phyloP scores from a whole-genome alignment of 1,140 invertebrate species.

The Coelopa frigida region DNA sequence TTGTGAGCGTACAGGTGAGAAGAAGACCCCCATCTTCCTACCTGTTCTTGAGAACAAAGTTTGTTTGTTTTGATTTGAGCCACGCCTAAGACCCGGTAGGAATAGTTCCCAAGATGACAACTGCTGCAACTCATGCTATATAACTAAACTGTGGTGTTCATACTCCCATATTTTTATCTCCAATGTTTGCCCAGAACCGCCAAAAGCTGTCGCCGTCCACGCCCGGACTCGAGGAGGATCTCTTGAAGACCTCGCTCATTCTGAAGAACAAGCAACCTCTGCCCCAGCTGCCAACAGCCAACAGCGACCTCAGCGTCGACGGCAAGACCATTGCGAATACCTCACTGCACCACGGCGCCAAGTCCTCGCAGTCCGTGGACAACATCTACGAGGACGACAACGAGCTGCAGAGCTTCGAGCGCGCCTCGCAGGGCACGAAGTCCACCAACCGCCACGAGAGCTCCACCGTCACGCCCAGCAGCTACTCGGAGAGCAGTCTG shows the following conservation, averaged over 20 bases:
- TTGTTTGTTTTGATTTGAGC: too few species aligned
- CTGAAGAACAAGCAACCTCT: constrained; percentile 42
- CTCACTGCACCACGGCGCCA: constrained; percentile 33
- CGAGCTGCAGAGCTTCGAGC: constrained; percentile 41
- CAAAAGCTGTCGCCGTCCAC: constrained; percentile 45
- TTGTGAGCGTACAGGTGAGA: constrained; percentile 52
- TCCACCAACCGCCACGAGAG: constrained; percentile 37
- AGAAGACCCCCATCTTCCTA: too few species aligned
- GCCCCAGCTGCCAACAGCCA: constrained; percentile 30
- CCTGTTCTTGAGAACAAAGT: too few species aligned
- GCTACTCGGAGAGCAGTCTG: constrained; percentile 41
- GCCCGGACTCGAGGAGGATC: constrained; percentile 37
- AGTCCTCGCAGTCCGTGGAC: constrained; percentile 26
- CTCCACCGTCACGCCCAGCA: constrained; percentile 40
- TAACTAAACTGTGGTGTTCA: too few species aligned
- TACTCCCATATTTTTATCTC: too few species aligned
- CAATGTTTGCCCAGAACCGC: constrained; percentile 43
- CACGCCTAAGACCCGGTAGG: too few species aligned
- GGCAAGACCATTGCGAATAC: constrained; percentile 27
- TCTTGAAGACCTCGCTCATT: constrained; percentile 39
- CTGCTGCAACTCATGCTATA: too few species aligned
- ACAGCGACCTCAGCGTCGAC: not conserved
- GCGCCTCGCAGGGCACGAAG: constrained; percentile 33
- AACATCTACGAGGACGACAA: constrained; percentile 30
- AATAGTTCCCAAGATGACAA: too few species aligned